Conservation (phyloP, 2,113 vertebrate genomes). For the Siphamia tubifer region DNA sequence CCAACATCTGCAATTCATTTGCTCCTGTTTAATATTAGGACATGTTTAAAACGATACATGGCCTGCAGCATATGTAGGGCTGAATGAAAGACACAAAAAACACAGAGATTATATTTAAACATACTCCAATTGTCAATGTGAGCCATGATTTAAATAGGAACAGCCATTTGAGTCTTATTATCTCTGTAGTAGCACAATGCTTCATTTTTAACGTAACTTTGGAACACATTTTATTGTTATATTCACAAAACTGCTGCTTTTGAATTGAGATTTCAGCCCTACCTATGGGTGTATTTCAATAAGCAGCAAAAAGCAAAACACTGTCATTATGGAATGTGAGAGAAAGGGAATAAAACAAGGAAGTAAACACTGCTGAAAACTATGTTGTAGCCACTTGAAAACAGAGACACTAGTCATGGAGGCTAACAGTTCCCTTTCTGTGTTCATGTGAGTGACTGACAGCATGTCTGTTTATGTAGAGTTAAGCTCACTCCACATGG, state of each 20-base stretch:
- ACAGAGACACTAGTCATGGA: neutral
- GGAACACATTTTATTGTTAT: no score
- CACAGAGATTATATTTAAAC: no score
- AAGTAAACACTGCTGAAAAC: neutral
- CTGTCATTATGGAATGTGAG: neutral
- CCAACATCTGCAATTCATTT: slow-evolving; percentile 56
- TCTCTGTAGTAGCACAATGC: no score
- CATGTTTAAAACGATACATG: neutral
- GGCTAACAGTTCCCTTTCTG: neutral
- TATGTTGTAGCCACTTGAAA: slow-evolving; percentile 3
- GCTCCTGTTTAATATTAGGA: neutral
- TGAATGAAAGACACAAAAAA: neutral
- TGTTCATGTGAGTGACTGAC: slow-evolving; percentile 33
- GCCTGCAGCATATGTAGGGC: neutral
- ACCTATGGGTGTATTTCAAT: neutral
- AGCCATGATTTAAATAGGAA: no score
- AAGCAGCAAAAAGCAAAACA: neutral
- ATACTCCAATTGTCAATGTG: no score
- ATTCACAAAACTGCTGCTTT: no score
- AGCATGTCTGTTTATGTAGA: slow-evolving; percentile 46
- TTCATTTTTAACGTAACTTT: no score
- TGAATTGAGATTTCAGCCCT: no score
- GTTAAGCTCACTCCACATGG: slow-evolving; percentile 34
- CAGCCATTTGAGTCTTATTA: no score
- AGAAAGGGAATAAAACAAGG: neutral